Percentiles rank a stretch among this genome's conserved stretches.
Conservation (phyloP, 2,113 vertebrate genomes). For the Hyperoodon ampullatus region DNA sequence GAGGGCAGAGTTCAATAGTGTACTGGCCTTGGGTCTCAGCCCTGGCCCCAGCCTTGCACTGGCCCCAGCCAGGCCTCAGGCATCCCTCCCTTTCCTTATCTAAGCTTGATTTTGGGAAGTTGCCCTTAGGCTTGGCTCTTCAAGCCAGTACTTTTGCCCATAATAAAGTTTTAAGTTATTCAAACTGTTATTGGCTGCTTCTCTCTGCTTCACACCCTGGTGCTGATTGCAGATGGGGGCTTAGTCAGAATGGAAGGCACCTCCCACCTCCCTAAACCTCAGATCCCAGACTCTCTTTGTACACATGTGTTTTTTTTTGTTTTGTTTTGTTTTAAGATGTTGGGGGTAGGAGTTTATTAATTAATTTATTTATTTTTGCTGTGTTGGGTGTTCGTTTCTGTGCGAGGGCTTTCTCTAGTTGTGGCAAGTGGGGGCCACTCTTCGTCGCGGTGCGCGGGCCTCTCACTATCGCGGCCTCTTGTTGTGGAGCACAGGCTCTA, state of each 20-base stretch:
- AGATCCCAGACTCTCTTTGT: background rate
- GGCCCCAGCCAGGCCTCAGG: background rate
- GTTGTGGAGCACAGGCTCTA: no score
- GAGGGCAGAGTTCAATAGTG: background rate
- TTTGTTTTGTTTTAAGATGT: no score
- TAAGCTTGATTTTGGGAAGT: background rate
- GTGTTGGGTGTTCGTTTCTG: no score
- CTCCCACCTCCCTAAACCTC: background rate
- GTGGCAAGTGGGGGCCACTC: no score
- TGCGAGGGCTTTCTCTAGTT: no score
- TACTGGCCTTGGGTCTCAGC: background rate
- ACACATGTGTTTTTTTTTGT: no score
- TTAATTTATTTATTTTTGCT: no score
- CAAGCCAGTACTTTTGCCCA: background rate
- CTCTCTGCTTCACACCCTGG: background rate
- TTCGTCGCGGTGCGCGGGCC: no score
- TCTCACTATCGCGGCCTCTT: no score
- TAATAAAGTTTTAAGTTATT: constrained; percentile 74
- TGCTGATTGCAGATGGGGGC: background rate
- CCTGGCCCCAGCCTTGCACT: background rate
- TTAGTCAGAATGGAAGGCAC: background rate
- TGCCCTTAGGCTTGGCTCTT: background rate
- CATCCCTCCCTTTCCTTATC: background rate
- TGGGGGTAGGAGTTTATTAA: no score
- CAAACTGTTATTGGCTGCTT: background rate